phyloP scores from a whole-genome alignment of 1,140 invertebrate genomes.

The Ditylenchus dipsaci region DNA sequence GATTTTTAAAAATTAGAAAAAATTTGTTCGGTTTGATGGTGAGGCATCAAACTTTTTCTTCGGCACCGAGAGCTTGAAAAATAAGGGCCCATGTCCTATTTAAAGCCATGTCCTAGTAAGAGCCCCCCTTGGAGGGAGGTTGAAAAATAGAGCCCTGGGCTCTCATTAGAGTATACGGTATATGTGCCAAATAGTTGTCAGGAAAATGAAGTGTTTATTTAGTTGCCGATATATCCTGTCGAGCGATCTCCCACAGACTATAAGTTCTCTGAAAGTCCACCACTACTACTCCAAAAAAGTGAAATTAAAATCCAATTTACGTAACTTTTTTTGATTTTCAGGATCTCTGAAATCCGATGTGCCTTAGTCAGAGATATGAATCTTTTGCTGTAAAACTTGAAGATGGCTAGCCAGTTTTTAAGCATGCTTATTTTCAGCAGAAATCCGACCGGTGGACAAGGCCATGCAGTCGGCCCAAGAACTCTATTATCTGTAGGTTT shows the following conservation, averaged over 20 bases:
- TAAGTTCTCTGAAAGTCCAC: neutral
- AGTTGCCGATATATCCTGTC: constrained; percentile 45
- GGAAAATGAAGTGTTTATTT: constrained; percentile 8
- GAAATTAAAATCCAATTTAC: no score
- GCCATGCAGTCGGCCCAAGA: neutral
- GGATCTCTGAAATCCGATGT: constrained; percentile 40
- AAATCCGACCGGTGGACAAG: constrained; percentile 4
- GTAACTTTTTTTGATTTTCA: constrained; percentile 35
- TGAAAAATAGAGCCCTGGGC: no score
- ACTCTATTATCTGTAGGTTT: no score
- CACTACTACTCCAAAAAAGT: constrained; percentile 15
- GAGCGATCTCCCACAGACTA: neutral
- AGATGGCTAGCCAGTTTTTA: neutral
- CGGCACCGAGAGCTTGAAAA: no score
- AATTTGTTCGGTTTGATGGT: no score
- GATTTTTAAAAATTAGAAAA: no score
- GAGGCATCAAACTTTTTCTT: no score
- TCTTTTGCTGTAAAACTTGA: constrained; percentile 31
- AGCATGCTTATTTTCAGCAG: constrained; percentile 7
- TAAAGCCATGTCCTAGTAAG: no score
- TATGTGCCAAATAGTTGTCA: no score
- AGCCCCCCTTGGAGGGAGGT: no score
- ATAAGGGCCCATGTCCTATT: no score
- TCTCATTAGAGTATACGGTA: no score
- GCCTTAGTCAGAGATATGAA: constrained; percentile 29